Evolutionary conservation across 2,113 vertebrate genomes (phyloP), one percentile per base, ranked within the genome.

Genomic region (Callopanchax toddi): DNA sequence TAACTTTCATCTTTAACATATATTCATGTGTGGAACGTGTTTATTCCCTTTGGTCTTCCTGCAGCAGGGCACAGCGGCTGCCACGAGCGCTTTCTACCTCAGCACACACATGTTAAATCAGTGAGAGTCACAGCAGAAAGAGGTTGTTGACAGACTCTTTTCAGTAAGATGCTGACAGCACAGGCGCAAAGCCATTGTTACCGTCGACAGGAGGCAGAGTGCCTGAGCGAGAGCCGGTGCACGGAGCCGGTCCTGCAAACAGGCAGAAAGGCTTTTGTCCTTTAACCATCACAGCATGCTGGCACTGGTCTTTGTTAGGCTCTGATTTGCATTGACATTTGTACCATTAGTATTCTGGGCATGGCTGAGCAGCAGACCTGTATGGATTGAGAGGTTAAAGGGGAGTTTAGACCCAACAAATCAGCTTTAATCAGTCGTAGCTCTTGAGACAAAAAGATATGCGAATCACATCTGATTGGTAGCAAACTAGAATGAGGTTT

Each of bases 281-380:
- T 57, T 76, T 70, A 44, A 52, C 71, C 84, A 64, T 76, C 74
- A 68, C 83, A 81, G 77, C 72, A 78, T 83, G 67, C 75, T 74
- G 22, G 48, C 46, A 29, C 61, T 32, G 76, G 64, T 76, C 82
- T 87, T 89, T 90, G 82, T 84, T 85, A 71, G 60, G 23, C 39
- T 60, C 66, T 82, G 79, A 89, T 89, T 89, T 85, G 85, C 89
- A 87, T 87, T 80, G 81, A 79, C 58, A 76, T 85, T 82, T 70
- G 45, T 64, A 71, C 46, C 69, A 90, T 91, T 90, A 85, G 77
- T 81, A 91, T 91, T 91, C 89, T 48, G 67, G 67, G 48, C 90
- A 86, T 80, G 69, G 34, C 50, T 54, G 53, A 55, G 67, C 32
- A 37, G 79, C 71, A 79, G 82, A 87, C 82, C 50, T 52, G 77